Evolutionary conservation across 2,113 vertebrate species (phyloP), one percentile per base, ranked within the genome.

Genomic region (Phylloscopus trochiloides): DNA sequence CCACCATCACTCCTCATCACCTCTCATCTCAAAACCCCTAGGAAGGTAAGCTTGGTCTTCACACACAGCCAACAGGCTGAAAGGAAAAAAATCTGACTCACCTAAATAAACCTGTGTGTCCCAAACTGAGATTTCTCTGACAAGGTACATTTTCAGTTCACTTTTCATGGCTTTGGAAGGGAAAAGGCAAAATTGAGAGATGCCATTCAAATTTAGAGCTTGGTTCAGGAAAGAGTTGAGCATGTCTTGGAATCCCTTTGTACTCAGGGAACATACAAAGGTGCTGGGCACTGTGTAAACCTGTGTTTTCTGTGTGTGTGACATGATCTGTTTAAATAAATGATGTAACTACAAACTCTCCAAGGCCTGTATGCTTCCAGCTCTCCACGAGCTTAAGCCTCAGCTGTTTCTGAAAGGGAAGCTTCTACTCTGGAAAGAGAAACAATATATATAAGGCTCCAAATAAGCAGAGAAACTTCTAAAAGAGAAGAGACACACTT

Each of bases 101-200:
- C 6, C 51, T 25, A 11, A 5, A 25, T 9, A 38, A 74, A 58
- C 19, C 15, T 10, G 0, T 8, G 17, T 0, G 1, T 36, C 18
- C 28, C 42, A 59, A 45, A 13, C 20, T 54, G 50, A 73, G n/a
- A 75, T 68, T 78, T 79, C 58, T 34, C 84, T 67, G 36, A 48
- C 38, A 43, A 21, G 21, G 10, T 9, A 14, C 1, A 0, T 34
- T 80, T 93, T 68, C 34, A 70, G 4, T 25, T 83, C 67, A 19
- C 11, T 77, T 92, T 34, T 48, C 31, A 18, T 7, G 25, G 34
- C 17, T 47, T 92, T 62, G 20, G 26, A 55, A 54, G 14, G 10
- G 31, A 26, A 79, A 79, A 73, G 25, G 25, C 45, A 54, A 66
- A 73, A 57, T 2, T 62, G 31, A 79, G 36, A 88, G 48, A 32